Evolutionary conservation across 2,113 vertebrate genomes (phyloP).

Genomic region (Clarias gariepinus): DNA sequence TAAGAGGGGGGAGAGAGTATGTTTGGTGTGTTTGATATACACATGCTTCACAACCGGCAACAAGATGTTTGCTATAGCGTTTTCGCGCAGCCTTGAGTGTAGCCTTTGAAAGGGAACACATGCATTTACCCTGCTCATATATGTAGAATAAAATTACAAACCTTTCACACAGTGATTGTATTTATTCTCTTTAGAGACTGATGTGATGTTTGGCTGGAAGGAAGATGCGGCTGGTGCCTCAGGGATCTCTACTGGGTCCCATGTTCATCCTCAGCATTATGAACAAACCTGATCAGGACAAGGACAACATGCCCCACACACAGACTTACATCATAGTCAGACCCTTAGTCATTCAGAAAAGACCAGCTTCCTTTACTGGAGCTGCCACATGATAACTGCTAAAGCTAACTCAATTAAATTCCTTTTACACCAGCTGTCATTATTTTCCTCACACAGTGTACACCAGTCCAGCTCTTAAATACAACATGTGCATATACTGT

Average conservation of each 20-base stretch:
- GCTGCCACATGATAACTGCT: neutral
- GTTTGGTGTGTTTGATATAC: too few species aligned
- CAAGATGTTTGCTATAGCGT: too few species aligned
- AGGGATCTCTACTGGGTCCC: neutral
- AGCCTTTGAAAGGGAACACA: too few species aligned
- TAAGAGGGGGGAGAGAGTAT: too few species aligned
- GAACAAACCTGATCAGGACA: neutral
- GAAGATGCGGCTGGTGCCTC: neutral
- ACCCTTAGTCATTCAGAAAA: slow-evolving; percentile 1
- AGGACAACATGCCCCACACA: neutral
- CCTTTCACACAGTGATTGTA: neutral
- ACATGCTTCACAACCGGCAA: too few species aligned
- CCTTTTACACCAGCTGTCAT: neutral
- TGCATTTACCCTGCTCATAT: neutral
- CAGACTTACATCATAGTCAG: neutral
- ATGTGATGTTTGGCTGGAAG: neutral
- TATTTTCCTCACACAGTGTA: too few species aligned
- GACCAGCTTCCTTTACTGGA: neutral
- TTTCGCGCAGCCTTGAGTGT: too few species aligned
- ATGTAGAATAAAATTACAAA: neutral
- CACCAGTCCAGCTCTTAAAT: too few species aligned
- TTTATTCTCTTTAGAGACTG: neutral
- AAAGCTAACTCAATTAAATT: neutral
- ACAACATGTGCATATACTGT: too few species aligned
- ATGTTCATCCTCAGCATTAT: neutral